Conservation (phyloP, 1,140 invertebrate species). For the Leptinotarsa texana region DNA sequence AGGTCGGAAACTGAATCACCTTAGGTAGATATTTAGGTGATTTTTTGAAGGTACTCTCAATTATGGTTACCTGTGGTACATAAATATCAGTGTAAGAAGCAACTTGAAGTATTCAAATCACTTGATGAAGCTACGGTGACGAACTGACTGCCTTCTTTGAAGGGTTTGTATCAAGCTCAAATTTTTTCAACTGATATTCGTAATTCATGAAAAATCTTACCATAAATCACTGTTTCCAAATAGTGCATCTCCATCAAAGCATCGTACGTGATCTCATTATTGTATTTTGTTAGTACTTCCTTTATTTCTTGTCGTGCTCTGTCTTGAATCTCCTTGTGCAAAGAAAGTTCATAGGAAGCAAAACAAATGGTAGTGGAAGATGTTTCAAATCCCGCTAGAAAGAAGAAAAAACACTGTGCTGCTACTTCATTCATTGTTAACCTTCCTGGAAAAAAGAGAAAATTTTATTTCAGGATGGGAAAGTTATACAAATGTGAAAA, state of each 20-base stretch:
- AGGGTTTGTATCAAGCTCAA: too few species aligned
- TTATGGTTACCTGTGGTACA: too few species aligned
- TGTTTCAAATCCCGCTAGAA: constrained; percentile 61
- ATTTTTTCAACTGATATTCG: too few species aligned
- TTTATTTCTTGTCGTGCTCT: constrained; percentile 58
- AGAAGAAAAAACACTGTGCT: constrained; percentile 56
- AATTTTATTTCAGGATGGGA: too few species aligned
- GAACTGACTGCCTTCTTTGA: too few species aligned
- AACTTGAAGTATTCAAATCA: too few species aligned
- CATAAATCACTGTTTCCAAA: constrained; percentile 3
- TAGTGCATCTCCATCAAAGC: constrained; percentile 10
- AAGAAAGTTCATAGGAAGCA: constrained; percentile 58
- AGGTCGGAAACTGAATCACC: too few species aligned
- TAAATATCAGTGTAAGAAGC: too few species aligned
- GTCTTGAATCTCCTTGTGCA: constrained; percentile 57
- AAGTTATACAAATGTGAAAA: too few species aligned
- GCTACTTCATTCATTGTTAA: constrained; percentile 45
- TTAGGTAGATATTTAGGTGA: too few species aligned
- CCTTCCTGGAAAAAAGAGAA: background rate
- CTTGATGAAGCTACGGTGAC: too few species aligned
- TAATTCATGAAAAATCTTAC: background rate
- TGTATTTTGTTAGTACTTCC: constrained; percentile 47
- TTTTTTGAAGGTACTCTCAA: too few species aligned
- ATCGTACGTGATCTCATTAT: constrained; percentile 16
- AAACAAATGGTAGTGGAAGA: constrained; percentile 57